phyloP scores from a whole-genome alignment of 2,113 vertebrate genomes.

The Tachycineta bicolor region DNA sequence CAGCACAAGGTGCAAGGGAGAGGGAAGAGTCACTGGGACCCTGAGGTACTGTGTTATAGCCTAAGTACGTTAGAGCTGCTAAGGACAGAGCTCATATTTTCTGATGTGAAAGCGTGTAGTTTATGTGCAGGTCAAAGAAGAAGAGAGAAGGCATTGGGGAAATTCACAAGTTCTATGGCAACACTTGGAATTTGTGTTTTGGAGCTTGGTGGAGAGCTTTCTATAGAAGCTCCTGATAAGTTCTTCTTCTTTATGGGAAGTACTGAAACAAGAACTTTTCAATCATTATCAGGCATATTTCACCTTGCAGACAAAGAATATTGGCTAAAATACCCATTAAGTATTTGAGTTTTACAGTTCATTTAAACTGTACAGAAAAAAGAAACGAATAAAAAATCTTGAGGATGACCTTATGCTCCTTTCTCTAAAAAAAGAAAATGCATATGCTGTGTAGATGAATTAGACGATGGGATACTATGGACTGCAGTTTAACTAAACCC shows the following conservation, averaged over 20 bases:
- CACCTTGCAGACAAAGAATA: slow-evolving; percentile 18
- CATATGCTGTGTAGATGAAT: slow-evolving; percentile 47
- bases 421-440: slow-evolving; percentile 44
- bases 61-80: not conserved
- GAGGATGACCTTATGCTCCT: slow-evolving; percentile 17
- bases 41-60: not conserved
- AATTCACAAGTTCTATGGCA: not conserved
- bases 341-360: slow-evolving; percentile 45
- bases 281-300: slow-evolving; percentile 47
- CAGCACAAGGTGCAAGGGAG: not conserved
- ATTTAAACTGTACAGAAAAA: slow-evolving; percentile 23
- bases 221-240: not conserved
- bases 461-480: slow-evolving; percentile 19
- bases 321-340: slow-evolving; percentile 18
- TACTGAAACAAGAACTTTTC: not conserved
- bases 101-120: not conserved
- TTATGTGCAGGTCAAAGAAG: not conserved
- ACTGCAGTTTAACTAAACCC: slow-evolving; percentile 57
- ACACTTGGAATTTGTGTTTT: not conserved
- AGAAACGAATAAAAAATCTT: slow-evolving; percentile 32
- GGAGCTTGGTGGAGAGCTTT: not conserved
- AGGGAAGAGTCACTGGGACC: not conserved
- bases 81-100: not conserved
- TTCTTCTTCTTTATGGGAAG: not conserved
- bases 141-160: not conserved